Evolutionary conservation across 2,797 vertebrate genomes (phyloP).

Genomic region (Sebastolobus alascanus): DNA sequence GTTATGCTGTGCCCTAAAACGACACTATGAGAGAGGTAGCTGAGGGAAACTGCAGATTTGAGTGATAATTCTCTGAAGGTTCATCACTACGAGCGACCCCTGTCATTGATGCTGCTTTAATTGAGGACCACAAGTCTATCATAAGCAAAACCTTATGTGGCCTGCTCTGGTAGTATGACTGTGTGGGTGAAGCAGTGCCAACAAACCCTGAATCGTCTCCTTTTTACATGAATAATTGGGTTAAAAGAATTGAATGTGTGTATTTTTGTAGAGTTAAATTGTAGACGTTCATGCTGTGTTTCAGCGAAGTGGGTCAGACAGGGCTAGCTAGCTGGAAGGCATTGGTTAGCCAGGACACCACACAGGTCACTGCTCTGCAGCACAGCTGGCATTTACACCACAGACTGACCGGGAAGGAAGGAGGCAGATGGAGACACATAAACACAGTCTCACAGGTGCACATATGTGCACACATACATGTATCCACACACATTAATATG

Average conservation of each 20-base stretch:
- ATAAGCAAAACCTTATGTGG: neutral
- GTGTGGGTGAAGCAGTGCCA: neutral
- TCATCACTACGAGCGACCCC: neutral
- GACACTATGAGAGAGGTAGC: neutral
- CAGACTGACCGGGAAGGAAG: slow-evolving; percentile 34
- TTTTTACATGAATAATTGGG: neutral
- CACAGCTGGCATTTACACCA: slow-evolving; percentile 56
- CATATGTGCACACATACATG: neutral
- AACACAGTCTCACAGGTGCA: slow-evolving; percentile 1
- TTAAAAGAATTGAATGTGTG: neutral
- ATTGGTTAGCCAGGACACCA: slow-evolving; percentile 28
- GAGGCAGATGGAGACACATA: slow-evolving; percentile 20
- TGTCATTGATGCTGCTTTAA: neutral
- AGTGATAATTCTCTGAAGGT: neutral
- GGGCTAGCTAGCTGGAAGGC: slow-evolving; percentile 8
- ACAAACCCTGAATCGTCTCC: neutral
- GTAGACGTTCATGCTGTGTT: slow-evolving; percentile 6
- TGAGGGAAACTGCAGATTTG: neutral
- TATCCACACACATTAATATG: neutral
- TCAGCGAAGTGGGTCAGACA: slow-evolving; percentile 28
- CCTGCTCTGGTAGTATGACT: neutral
- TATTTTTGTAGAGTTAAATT: neutral
- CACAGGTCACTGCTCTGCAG: slow-evolving; percentile 55
- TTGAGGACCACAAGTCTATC: neutral
- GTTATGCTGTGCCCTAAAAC: neutral